Evolutionary conservation across 2,888 invertebrate species (phyloP).

Genomic region (Hartigia nigra): DNA sequence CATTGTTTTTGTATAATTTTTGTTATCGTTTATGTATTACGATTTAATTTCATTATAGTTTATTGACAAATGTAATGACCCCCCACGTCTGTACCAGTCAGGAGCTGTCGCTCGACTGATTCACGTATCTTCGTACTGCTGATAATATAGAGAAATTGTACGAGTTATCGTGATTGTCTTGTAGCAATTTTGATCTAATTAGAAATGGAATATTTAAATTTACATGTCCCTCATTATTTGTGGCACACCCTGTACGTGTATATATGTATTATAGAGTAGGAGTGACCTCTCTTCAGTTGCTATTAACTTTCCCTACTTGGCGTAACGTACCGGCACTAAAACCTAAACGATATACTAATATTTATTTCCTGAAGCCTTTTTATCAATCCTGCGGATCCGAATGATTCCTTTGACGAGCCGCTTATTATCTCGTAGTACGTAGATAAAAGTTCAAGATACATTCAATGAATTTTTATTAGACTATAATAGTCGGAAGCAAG

Average conservation of each 20-base stretch:
- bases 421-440: background rate
- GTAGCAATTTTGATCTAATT: background rate
- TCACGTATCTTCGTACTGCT: background rate
- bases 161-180: background rate
- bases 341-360: background rate
- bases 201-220: background rate
- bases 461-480: background rate
- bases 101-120: background rate
- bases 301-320: background rate
- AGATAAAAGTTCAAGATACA: background rate
- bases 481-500: background rate
- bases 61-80: background rate
- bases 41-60: background rate
- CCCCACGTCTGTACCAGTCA: background rate
- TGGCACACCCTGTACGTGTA: background rate
- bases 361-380: background rate
- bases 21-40: background rate
- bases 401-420: background rate
- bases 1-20: background rate
- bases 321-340: background rate
- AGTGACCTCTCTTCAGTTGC: background rate
- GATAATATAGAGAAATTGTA: background rate
- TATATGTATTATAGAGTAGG: background rate
- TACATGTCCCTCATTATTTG: background rate
- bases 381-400: background rate